Evolutionary conservation across 2,113 vertebrate species (phyloP).

Genomic region (Ptilorrhoa leucosticta): DNA sequence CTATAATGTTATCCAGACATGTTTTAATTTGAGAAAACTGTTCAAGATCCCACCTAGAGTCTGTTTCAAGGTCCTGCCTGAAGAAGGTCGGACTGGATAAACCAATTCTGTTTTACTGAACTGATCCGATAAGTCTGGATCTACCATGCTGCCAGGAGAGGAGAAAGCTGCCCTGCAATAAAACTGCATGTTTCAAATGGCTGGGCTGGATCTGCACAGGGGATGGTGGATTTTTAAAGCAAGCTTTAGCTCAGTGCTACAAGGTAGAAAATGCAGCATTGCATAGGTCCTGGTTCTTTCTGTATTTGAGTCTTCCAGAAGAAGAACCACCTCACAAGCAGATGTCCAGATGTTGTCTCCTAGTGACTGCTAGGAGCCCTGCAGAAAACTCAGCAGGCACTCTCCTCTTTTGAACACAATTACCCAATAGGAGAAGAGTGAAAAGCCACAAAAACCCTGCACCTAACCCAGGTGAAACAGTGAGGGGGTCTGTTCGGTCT

Average conservation of each 20-base stretch:
- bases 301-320: background rate
- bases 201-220: background rate
- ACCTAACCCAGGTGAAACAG: background rate
- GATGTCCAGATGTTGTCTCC: background rate
- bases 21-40: background rate
- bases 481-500: background rate
- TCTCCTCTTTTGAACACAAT: background rate
- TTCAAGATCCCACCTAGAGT: background rate
- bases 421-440: background rate
- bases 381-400: background rate
- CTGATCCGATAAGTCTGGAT: background rate
- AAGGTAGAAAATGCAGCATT: background rate
- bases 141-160: background rate
- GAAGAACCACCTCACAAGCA: background rate
- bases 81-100: background rate
- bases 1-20: background rate
- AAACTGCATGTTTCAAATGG: background rate
- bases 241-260: background rate
- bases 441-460: background rate
- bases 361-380: background rate
- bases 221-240: background rate
- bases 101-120: background rate
- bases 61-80: background rate
- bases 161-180: background rate
- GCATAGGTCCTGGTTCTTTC: background rate